A percentile compares a stretch with the other conserved stretches of the same genome.
These are phyloP conservation scores for Caenorhabditis sp. DNA, from an alignment of 2,888 invertebrate species.

Conservation along the genomic window DNA sequence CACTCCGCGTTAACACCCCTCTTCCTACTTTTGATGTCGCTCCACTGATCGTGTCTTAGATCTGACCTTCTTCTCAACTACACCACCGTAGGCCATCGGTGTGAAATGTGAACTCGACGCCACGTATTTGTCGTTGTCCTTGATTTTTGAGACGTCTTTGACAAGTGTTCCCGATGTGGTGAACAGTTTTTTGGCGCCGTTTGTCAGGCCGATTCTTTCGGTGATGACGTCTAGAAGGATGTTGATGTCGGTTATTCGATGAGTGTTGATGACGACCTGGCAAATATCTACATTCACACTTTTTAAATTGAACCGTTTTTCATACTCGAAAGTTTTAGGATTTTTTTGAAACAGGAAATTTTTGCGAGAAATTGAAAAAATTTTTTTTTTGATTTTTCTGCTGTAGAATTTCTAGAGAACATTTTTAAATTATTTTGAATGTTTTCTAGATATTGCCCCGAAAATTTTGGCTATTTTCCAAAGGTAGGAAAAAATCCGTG, in stretches of 20 bases:
- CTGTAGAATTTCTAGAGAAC: no score
- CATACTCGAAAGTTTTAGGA: no score
- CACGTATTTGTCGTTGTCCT: conserved; percentile 42
- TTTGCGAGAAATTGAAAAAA: no score
- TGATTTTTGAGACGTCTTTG: conserved; percentile 35
- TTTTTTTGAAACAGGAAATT: no score
- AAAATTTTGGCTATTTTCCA: no score
- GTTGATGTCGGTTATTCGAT: conserved; percentile 43
- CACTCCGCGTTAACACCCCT: not conserved
- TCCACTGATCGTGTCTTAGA: not conserved
- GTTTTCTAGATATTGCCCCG: no score
- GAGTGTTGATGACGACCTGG: conserved; percentile 36
- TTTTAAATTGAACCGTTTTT: no score
- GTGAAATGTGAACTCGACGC: conserved; percentile 51
- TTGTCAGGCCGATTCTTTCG: conserved; percentile 46
- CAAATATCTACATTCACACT: not conserved
- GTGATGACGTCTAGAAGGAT: conserved; percentile 51
- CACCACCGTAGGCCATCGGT: conserved; percentile 43
- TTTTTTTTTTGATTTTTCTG: no score
- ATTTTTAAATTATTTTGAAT: no score
- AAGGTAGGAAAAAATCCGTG: no score
- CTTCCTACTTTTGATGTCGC: not conserved
- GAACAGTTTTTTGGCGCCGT: conserved; percentile 53
- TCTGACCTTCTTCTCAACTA: conserved; percentile 1
- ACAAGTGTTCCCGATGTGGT: conserved; percentile 44